phyloP scores from a whole-genome alignment of 2,797 vertebrate species.

The Danio kyathit region DNA sequence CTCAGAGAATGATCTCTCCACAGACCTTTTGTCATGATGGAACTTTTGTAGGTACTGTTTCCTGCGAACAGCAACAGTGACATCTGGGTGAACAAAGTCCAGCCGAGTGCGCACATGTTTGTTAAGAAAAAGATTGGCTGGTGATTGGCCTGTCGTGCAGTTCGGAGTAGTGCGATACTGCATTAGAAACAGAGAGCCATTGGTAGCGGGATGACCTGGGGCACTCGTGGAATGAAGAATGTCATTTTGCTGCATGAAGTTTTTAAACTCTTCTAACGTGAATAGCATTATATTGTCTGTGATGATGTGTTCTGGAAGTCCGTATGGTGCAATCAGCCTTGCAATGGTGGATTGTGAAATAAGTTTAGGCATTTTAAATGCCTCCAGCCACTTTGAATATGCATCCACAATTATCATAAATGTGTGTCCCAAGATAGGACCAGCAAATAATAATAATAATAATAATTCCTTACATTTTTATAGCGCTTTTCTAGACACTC shows the following conservation, averaged over 20 bases:
- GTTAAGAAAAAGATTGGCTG: slow-evolving; percentile 27
- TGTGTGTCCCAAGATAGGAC: no score
- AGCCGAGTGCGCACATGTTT: slow-evolving; percentile 1
- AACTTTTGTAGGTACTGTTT: slow-evolving; percentile 34
- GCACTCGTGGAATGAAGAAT: slow-evolving; percentile 18
- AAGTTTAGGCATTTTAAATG: no score
- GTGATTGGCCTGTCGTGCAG: not conserved
- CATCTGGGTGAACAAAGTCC: not conserved
- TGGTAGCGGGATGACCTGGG: not conserved
- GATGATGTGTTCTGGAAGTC: no score
- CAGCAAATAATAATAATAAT: no score
- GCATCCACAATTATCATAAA: no score
- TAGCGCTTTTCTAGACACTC: no score
- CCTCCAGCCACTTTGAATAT: no score
- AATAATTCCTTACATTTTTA: no score
- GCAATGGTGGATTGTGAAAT: no score
- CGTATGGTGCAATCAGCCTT: no score
- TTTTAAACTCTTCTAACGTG: slow-evolving; percentile 37
- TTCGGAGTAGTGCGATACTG: not conserved
- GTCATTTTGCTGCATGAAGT: slow-evolving; percentile 24
- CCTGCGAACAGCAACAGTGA: not conserved
- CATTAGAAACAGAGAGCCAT: not conserved
- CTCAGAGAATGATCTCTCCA: not conserved
- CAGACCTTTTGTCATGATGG: slow-evolving; percentile 6
- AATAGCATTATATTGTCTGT: slow-evolving; percentile 44